Conservation (phyloP, 2,888 invertebrate genomes). For the Micropterix aruncella region DNA sequence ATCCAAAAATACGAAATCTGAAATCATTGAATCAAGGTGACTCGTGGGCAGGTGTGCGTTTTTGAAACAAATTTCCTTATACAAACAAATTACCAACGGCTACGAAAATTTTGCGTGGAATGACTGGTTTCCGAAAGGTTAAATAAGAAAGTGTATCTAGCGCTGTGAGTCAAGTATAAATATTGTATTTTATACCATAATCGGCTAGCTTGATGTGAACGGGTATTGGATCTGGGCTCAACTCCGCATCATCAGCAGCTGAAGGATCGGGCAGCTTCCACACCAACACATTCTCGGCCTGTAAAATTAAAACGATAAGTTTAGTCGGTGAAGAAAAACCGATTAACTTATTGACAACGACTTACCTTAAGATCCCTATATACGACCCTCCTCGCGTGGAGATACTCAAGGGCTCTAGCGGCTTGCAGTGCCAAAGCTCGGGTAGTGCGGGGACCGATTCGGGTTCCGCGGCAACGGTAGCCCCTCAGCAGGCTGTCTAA, state of each 20-base stretch:
- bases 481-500: constrained; percentile 72
- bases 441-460: constrained; percentile 65
- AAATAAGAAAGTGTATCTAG: too few species aligned
- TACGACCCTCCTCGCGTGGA: constrained; percentile 86
- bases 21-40: too few species aligned
- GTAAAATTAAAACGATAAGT: constrained; percentile 23
- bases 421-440: constrained; percentile 81
- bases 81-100: too few species aligned
- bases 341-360: too few species aligned
- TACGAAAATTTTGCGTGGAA: too few species aligned
- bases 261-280: constrained; percentile 83
- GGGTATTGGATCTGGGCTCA: constrained; percentile 24
- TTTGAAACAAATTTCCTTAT: too few species aligned
- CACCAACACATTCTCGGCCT: constrained; percentile 97
- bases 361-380: constrained; percentile 71
- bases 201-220: constrained; percentile 93
- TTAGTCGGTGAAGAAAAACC: too few species aligned
- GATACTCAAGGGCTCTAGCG: constrained; percentile 87
- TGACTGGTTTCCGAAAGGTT: too few species aligned
- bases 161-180: too few species aligned
- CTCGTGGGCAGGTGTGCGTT: too few species aligned
- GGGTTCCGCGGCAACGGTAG: constrained; percentile 73
- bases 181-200: too few species aligned
- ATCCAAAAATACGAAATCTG: too few species aligned
- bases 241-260: constrained; percentile 42